Base-by-base conservation (phyloP, 2,113 vertebrate species). In the Lethenteron reissneri region DNA sequence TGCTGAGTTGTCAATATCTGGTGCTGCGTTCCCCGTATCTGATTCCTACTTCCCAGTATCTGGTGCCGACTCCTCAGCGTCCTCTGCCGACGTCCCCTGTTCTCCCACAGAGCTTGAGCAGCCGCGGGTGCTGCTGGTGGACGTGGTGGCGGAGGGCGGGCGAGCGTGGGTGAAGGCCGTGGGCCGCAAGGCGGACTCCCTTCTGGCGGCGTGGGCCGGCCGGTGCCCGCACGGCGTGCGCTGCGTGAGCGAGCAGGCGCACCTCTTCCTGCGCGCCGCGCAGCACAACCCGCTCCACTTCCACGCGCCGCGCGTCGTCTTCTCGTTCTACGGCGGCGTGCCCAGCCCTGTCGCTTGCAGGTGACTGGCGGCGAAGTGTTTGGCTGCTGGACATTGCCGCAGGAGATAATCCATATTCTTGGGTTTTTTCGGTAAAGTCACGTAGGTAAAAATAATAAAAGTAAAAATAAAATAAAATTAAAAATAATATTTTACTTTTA, bases 161-260 rank as follows among this genome's bases (percentile, higher is more conserved):
- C 89, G 85, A 75, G 91, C 89, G 0, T 99, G 94, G 94, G 89
- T 99, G 74, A 99, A 97, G 78, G 90, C 92, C 1, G 87, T 97
- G 0, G 89, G 92, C 14, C 83, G 91, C 3, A 99, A 99, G 77
- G 91, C 92, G 0, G 90, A 96, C 80, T 91, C 92, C 0, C 78
- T 97, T 57, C 95, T 99, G 78, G 64, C 25, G n/a, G 64, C 64
- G 25, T 97, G 91, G 92, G 81, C 89, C 74, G 94, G 94, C 19
- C 82, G 88, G 58, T 91, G 91, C n/a, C 92, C 95, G 70, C 97
- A 94, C 70, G 91, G 94, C 0, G 89, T 94, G 80, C 91, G 89
- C 75, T 94, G 88, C 12, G 69, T 95, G 71, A 81, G 91, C 21
- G 79, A 85, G 12, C 94, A 99, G 78, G 94, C 91, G 0, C 83